These are phyloP conservation scores for Antedon mediterranea DNA, from an alignment of 53 echinoderm and acorn worm genomes.

Conservation along the genomic window DNA sequence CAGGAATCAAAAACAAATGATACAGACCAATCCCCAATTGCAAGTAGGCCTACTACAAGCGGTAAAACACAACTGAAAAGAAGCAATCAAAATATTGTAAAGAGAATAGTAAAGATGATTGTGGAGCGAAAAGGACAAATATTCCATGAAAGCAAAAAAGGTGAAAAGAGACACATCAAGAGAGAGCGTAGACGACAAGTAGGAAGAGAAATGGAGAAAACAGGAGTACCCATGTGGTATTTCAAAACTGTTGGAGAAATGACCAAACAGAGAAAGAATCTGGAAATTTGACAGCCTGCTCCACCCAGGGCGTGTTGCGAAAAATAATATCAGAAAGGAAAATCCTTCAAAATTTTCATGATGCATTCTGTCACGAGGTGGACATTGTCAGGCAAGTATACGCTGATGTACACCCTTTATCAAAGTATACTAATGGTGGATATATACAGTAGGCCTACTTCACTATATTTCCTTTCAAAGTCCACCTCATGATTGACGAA, in stretches of 20 bases:
- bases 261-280: conserved; percentile 9
- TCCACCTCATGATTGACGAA: conserved; percentile 22
- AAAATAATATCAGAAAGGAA: conserved; percentile 12
- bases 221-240: conserved; percentile 20
- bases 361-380: conserved; percentile 13
- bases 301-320: conserved; percentile 6
- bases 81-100: no score
- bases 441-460: conserved; percentile 39
- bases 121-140: conserved; percentile 6
- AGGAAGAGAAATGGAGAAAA: conserved; percentile 9
- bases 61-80: no score
- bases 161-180: conserved; percentile 22
- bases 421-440: conserved; percentile 14
- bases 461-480: conserved; percentile 18
- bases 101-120: background rate
- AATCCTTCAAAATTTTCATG: background rate
- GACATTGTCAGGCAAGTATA: conserved; percentile 19
- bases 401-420: conserved; percentile 10
- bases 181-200: conserved; percentile 6
- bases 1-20: no score
- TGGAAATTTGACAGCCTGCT: conserved; percentile 17
- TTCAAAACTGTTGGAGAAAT: conserved; percentile 6
- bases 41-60: no score
- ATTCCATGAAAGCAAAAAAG: background rate
- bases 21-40: no score